Evolutionary conservation across 2,888 invertebrate species (phyloP), one percentile per base, ranked within the genome.

Genomic region (Dascillus cervinus): DNA sequence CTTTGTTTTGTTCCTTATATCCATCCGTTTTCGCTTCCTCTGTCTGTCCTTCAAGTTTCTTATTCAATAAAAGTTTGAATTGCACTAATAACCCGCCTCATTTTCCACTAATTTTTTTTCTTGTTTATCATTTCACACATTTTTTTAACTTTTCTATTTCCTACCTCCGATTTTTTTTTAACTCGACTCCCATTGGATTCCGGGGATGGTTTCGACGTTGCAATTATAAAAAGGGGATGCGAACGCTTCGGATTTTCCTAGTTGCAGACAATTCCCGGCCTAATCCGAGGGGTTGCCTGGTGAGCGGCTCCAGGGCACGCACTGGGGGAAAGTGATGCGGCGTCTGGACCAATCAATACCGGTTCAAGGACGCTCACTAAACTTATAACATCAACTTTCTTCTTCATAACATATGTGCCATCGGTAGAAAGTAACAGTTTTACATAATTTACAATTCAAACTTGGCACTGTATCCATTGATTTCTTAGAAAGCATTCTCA

Each of bases 331-430:
- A 62, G 61, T 62, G 61, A 62, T 60, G 59, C 60, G 53, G 58
- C 53, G 57, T 58, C 55, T 51, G 47, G 47, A 47, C 52, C 50
- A 55, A 55, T 53, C 55, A 49, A 50, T 50, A 54, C 47, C 48
- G 51, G 54, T 54, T 54, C 54, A 54, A 54, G 54, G 54, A 52
- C 54, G 52, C 47, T 41, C 45, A 46, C 38, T 46, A 47, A 65
- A 67, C 65, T 62, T 67, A 67, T 23, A 22, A 14, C 10, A 28
- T 62, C 62, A 61, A 67, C 69, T 71, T 71, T 70, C 70, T 70
- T 17, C n/a, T n/a, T n/a, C n/a, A n/a, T n/a, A n/a, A n/a, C n/a
- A n/a, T n/a, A n/a, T n/a, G n/a, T n/a, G n/a, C n/a, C n/a, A n/a
- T n/a, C n/a, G n/a, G n/a, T n/a, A n/a, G n/a, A n/a, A n/a, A n/a